Evolutionary conservation across 2,113 vertebrate genomes (phyloP).

Genomic region (Vidua macroura): DNA sequence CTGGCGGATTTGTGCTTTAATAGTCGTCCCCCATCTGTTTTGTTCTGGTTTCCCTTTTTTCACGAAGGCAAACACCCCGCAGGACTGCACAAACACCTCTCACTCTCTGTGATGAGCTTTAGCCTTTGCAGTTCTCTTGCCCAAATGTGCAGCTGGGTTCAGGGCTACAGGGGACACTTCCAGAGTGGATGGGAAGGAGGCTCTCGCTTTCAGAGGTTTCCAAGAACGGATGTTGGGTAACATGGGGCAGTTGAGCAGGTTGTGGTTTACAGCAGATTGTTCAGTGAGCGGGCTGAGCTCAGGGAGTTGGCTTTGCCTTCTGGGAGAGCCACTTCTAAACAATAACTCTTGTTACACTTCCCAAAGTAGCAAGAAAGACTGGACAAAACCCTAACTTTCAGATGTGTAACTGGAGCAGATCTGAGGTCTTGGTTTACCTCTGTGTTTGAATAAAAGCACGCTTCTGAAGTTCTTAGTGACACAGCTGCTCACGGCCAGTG

Average conservation of each 20-base stretch:
- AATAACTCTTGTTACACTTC: neutral
- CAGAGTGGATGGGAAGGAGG: neutral
- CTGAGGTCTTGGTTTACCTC: neutral
- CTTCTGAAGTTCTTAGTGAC: neutral
- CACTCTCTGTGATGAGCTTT: neutral
- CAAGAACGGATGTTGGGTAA: slow-evolving; percentile 28
- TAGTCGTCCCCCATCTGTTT: neutral
- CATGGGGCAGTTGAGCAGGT: neutral
- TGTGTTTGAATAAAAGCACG: neutral
- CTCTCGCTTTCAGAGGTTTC: neutral
- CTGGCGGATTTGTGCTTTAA: neutral
- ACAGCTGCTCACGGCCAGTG: rapidly evolving
- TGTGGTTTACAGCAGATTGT: neutral
- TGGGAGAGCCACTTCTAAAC: neutral
- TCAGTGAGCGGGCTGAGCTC: neutral
- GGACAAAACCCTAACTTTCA: neutral
- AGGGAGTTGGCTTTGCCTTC: neutral
- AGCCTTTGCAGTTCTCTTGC: neutral
- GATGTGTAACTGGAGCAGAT: neutral
- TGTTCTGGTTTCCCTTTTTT: neutral
- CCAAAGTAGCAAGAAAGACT: rapidly evolving
- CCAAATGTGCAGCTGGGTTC: neutral
- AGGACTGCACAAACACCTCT: neutral
- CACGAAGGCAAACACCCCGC: rapidly evolving
- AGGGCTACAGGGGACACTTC: neutral